These are phyloP conservation scores for Conopomorpha cramerella DNA, from an alignment of 1,140 invertebrate species.

Conservation along the genomic window DNA sequence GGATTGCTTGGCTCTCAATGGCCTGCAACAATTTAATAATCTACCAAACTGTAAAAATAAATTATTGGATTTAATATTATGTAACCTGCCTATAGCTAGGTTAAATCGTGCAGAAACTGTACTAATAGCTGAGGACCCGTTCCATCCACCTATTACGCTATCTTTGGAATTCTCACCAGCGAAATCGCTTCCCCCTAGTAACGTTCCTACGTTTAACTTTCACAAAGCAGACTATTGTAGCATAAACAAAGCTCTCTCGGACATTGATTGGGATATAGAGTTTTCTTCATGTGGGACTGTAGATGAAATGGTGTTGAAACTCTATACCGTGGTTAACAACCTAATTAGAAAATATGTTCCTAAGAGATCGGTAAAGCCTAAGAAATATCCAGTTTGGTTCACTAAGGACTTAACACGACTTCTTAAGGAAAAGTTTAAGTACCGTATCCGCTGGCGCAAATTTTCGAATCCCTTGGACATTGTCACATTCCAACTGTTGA, in stretches of 20 bases:
- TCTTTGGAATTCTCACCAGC: no score
- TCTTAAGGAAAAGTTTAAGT: constrained; percentile 4
- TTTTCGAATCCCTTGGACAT: constrained; percentile 7
- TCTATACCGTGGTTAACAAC: constrained; percentile 1
- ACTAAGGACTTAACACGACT: neutral
- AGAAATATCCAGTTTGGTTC: constrained; percentile 5
- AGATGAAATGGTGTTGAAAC: constrained; percentile 1
- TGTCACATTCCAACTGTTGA: constrained; percentile 4
- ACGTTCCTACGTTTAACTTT: constrained; percentile 1
- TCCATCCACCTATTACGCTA: no score
- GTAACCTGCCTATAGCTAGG: no score
- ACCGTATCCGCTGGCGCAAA: neutral
- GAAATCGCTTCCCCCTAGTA: no score
- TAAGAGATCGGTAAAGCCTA: neutral
- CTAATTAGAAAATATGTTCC: neutral
- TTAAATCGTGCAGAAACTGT: no score
- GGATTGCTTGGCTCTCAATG: no score
- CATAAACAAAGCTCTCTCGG: no score
- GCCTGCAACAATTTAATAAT: no score
- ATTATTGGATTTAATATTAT: constrained; percentile 2
- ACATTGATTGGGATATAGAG: no score
- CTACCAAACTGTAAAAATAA: neutral
- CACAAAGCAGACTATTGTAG: constrained; percentile 3
- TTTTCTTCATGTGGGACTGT: no score
- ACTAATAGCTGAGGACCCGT: no score